Evolutionary conservation across 2,888 invertebrate genomes (phyloP).

Genomic region (Amiota mariae): DNA sequence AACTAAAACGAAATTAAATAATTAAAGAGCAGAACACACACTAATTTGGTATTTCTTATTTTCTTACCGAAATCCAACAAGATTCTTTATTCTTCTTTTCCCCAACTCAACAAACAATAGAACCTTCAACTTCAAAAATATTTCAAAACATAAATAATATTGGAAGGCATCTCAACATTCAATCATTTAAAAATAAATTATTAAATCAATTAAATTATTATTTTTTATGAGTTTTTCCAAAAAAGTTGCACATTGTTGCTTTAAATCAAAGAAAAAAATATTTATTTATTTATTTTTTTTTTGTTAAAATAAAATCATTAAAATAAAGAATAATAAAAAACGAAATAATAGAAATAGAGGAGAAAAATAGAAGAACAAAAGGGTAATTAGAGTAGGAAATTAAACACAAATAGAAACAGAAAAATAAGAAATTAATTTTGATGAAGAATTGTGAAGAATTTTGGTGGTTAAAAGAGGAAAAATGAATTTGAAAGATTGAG

Average conservation of each 20-base stretch:
- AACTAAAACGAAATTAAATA: slow-evolving; percentile 19
- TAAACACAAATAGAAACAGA: not conserved
- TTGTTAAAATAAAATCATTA: too few species aligned
- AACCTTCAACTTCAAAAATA: slow-evolving; percentile 14
- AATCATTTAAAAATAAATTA: slow-evolving; percentile 36
- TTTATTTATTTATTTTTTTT: too few species aligned
- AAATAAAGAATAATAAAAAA: too few species aligned
- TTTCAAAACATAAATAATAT: not conserved
- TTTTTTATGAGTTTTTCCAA: not conserved
- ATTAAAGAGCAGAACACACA: not conserved
- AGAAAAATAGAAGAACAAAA: too few species aligned
- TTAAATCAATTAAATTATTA: slow-evolving; percentile 8
- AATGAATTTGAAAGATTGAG: too few species aligned
- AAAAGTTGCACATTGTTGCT: slow-evolving; percentile 63
- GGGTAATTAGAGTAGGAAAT: too few species aligned
- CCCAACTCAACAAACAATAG: slow-evolving; percentile 38
- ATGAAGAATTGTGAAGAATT: too few species aligned
- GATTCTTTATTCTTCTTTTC: not conserved
- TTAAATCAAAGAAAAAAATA: slow-evolving; percentile 15
- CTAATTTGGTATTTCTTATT: slow-evolving; percentile 20
- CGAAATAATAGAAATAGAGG: too few species aligned
- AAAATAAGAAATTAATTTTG: not conserved
- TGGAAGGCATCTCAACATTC: slow-evolving; percentile 8
- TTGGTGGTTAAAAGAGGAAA: too few species aligned
- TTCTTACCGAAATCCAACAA: slow-evolving; percentile 11